Conservation (phyloP, 2,797 vertebrate species). For the Falco biarmicus region DNA sequence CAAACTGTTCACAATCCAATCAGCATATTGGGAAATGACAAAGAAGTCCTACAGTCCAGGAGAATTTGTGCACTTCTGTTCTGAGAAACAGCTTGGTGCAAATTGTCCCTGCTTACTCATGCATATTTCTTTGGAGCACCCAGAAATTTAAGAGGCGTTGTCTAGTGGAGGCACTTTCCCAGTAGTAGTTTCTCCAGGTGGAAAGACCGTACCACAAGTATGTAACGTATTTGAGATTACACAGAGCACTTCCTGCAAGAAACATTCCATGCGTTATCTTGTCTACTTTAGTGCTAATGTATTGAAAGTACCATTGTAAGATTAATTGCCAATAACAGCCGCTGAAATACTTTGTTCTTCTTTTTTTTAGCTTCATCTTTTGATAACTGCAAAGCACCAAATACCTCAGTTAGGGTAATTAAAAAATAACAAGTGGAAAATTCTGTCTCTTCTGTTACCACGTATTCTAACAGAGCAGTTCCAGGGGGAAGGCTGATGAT, state of each 20-base stretch:
- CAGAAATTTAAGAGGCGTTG: no score
- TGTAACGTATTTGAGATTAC: not conserved
- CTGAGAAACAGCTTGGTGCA: not conserved
- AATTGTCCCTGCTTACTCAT: not conserved
- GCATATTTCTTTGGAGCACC: not conserved
- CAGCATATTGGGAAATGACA: not conserved
- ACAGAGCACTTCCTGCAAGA: not conserved
- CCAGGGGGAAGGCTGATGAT: not conserved
- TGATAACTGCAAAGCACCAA: slow-evolving; percentile 43
- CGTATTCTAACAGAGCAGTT: not conserved
- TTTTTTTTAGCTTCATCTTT: slow-evolving; percentile 65
- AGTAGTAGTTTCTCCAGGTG: not conserved
- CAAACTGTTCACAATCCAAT: not conserved
- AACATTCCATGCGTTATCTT: not conserved
- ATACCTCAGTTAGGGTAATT: slow-evolving; percentile 61
- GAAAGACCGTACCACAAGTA: not conserved
- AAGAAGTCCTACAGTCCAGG: not conserved
- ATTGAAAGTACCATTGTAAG: not conserved
- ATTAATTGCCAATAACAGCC: not conserved
- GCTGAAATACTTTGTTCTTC: not conserved
- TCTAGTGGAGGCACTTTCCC: not conserved
- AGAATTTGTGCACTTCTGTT: not conserved
- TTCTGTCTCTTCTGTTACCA: not conserved
- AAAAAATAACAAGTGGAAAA: slow-evolving; percentile 15
- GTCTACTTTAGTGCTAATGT: not conserved